Base-by-base conservation (phyloP, 2,888 invertebrate species). In the Bembecia ichneumoniformis region DNA sequence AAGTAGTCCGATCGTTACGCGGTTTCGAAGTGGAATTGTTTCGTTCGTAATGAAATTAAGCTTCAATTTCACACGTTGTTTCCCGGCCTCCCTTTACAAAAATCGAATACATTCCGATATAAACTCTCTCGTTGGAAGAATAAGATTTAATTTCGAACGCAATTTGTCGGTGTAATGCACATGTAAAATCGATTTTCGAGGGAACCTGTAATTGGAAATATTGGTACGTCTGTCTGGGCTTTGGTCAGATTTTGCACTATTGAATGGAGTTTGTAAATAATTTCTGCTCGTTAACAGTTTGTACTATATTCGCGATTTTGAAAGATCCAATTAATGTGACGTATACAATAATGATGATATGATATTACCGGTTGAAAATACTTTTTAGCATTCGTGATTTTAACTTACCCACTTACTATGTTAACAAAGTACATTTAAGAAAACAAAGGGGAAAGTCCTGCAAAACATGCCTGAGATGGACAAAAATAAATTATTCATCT, bases 41-140 rank as follows among this genome's bases (percentile, higher is more conserved):
- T 67, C 62, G 58, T 63, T 62, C 62, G 64, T 72, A 75, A 74
- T 72, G 65, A 73, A 74, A 74, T 75, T 72, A 75, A 66, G 59
- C 58, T 67, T 70, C 68, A 59, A 74, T 74, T 75, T 70, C 64
- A 67, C 71, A 72, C 66, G 61, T 64, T 58, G 64, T 64, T 65
- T 64, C 66, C 58, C 62, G 62, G 60, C 52, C 51, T 53, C 50
- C 53, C 59, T 59, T 63, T 64, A 59, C 58, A 28, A 28, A 28
- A 28, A 28, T 28, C 28, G 28, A 28, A 28, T 9, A 28, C 28
- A 28, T 28, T 9, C 28, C 28, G 9, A 28, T 28, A 9, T 28
- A 28, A 28, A 9, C 28, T 9, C 28, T 28, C 5, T 28, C 28
- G 5, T 2, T 28, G 28, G 28, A 9, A 28, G 2, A 7, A 28